Conservation (phyloP, 2,888 invertebrate genomes). For the Drymonia ruficornis region DNA sequence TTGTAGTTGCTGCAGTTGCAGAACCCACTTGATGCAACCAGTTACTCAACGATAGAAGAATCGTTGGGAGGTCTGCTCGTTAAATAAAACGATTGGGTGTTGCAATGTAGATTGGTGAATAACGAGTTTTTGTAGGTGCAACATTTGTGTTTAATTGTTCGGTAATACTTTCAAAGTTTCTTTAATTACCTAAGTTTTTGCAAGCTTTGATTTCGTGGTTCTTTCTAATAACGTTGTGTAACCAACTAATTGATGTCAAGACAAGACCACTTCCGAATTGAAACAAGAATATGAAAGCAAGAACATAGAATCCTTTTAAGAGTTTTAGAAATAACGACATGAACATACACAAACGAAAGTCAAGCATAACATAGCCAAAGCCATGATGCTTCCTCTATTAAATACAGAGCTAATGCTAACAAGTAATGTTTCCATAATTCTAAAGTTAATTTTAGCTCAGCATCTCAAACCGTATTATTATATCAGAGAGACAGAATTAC, state of each 20-base stretch:
- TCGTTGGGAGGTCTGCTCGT: not conserved
- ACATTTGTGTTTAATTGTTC: not conserved
- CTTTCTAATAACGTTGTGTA: not conserved
- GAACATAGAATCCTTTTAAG: not conserved
- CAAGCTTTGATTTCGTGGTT: not conserved
- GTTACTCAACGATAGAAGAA: conserved; percentile 1
- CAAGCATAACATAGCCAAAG: not conserved
- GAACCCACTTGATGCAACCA: conserved; percentile 2
- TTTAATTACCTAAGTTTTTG: not conserved
- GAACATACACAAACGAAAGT: too few species aligned
- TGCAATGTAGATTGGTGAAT: not conserved
- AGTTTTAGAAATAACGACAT: too few species aligned
- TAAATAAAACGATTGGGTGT: not conserved
- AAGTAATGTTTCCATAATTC: not conserved
- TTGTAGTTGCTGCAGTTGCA: not conserved
- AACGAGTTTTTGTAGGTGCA: not conserved
- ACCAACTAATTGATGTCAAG: too few species aligned
- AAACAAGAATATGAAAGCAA: not conserved
- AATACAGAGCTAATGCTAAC: not conserved
- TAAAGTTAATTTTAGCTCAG: not conserved
- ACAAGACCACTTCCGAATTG: not conserved
- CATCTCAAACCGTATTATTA: not conserved
- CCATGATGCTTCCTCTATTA: not conserved
- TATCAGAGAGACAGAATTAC: not conserved
- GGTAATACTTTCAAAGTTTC: not conserved